Conservation (phyloP, 1,140 invertebrate genomes). For the Lasioglossum albipes region DNA sequence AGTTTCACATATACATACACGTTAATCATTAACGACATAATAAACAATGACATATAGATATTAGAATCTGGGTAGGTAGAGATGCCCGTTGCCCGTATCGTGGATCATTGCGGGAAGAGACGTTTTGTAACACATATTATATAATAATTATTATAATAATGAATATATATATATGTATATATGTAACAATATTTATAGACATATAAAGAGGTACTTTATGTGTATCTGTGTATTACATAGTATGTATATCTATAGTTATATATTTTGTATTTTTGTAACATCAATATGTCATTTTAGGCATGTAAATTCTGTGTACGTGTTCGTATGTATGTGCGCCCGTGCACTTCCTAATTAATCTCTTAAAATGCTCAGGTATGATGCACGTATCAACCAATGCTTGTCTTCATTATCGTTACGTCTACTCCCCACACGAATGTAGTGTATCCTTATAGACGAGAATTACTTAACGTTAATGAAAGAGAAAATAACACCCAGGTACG, state of each 20-base stretch:
- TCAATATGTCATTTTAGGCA: constrained; percentile 60
- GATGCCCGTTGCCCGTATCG: constrained; percentile 33
- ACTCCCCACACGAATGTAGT: not conserved
- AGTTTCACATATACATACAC: constrained; percentile 66
- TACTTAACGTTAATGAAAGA: constrained; percentile 1
- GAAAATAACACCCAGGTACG: not conserved
- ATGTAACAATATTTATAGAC: constrained; percentile 63
- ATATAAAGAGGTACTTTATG: constrained; percentile 62
- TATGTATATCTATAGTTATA: constrained; percentile 38
- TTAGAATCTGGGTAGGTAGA: constrained; percentile 62
- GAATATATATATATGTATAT: constrained; percentile 47
- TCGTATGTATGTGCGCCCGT: constrained; percentile 13
- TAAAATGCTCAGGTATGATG: not conserved
- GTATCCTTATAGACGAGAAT: not conserved
- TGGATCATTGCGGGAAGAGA: constrained; percentile 52
- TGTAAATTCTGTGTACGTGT: constrained; percentile 40
- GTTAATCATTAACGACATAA: constrained; percentile 65
- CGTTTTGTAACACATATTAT: constrained; percentile 60
- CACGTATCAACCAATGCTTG: not conserved
- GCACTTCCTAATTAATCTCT: not conserved
- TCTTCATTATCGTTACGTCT: constrained; percentile 1
- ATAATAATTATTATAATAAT: constrained; percentile 56
- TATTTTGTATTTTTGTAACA: constrained; percentile 49
- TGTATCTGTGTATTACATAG: constrained; percentile 42
- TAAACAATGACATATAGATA: constrained; percentile 67